Evolutionary conservation across 1,140 invertebrate genomes (phyloP).

Genomic region (Nilaparvata lugens): DNA sequence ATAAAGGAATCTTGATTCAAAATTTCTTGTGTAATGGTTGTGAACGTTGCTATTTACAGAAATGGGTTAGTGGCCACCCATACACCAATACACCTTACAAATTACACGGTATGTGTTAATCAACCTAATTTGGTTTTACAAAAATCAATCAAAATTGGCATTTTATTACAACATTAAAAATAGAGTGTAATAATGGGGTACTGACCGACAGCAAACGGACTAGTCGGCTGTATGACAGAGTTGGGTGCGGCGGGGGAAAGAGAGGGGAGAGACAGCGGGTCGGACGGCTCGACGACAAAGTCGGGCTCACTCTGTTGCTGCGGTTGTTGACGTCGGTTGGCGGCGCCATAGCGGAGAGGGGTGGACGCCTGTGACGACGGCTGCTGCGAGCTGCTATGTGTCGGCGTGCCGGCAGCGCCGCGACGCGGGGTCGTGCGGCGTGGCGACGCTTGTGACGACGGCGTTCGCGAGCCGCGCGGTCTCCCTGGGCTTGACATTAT

Average conservation of each 20-base stretch:
- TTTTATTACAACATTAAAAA: too few species aligned
- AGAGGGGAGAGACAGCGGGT: constrained; percentile 18
- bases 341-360: constrained; percentile 10
- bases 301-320: constrained; percentile 8
- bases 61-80: too few species aligned
- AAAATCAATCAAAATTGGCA: too few species aligned
- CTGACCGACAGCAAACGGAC: constrained; percentile 12
- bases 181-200: background rate
- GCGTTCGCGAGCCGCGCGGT: constrained; percentile 5
- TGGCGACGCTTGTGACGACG: background rate
- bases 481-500: background rate
- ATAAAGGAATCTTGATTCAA: too few species aligned
- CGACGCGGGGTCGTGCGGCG: constrained; percentile 7
- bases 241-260: constrained; percentile 10
- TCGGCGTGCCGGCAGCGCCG: background rate
- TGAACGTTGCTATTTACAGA: too few species aligned
- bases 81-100: background rate
- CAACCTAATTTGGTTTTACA: too few species aligned
- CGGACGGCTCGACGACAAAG: constrained; percentile 20
- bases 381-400: background rate
- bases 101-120: background rate
- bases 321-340: background rate
- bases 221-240: constrained; percentile 5
- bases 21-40: too few species aligned
- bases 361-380: constrained; percentile 10